Evolutionary conservation across 1,140 invertebrate species (phyloP), one percentile per base, ranked within the genome.

Genomic region (Lepidurus packardi): DNA sequence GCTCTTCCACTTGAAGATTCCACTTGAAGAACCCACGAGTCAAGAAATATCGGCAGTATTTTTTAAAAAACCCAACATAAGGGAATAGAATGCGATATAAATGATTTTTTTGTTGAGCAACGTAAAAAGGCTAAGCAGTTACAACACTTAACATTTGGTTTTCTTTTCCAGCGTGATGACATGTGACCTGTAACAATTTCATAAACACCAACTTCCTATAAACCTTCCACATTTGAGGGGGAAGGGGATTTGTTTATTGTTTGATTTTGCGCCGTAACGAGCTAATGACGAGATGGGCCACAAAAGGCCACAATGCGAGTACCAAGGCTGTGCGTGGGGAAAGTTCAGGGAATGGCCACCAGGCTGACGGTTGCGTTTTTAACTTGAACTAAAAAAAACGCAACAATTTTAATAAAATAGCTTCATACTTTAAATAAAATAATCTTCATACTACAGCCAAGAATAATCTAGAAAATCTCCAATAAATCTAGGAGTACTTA

Each of bases 291-390:
- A 81, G 79, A 47, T 86, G 85, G 11, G 83, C 83, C 77, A 86
- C 77, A 42, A 86, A 81, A 34, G 86, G 86, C 86, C 86, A 87
- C 7, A 84, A 80, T n/a, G 86, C 75, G 34, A 87, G 79, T 77
- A 86, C 83, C 75, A 84, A 81, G 9, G 84, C 82, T 47, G 84
- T 82, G 77, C 81, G 83, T 16, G 83, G 82, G 16, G 85, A 83
- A n/a, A 85, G 78, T n/a, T 84, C 83, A 47, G 81, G 81, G 79
- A 86, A 85, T 5, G 85, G 85, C 84, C 85, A 86, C 82, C 83
- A 84, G 3, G 78, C 21, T n/a, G 16, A 65, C 13, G 53, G 53
- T 21, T 65, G 53, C 21, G 16, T 9, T 65, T 21, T 65, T 65
- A 65, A 13, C 16, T n/a, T 65, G 16, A 65, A n/a, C 53, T 65